A percentile compares a stretch with the other conserved stretches of the same genome.
Evolutionary conservation across 2,888 invertebrate genomes (phyloP).

Genomic region (Drosophila bunnanda): DNA sequence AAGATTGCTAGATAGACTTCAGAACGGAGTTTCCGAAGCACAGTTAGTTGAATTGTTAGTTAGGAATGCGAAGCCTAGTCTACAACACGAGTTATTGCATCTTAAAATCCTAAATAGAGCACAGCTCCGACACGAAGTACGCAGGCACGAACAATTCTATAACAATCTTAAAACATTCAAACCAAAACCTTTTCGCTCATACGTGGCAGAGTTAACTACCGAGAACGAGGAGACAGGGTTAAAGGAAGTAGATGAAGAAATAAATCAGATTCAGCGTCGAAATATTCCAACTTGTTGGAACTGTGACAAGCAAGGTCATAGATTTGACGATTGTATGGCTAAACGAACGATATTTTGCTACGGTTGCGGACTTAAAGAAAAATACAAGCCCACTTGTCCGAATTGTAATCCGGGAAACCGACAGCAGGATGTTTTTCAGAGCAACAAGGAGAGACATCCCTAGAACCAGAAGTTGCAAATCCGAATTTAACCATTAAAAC

Average conservation of each 20-base stretch:
- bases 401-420: conserved; percentile 7
- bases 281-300: background rate
- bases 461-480: background rate
- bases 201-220: background rate
- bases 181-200: background rate
- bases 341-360: background rate
- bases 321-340: conserved; percentile 9
- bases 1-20: background rate
- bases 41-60: background rate
- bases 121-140: too few relatives aligned
- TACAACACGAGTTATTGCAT: too few relatives aligned
- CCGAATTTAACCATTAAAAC: background rate
- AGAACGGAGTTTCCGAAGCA: background rate
- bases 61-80: too few relatives aligned
- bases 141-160: too few relatives aligned
- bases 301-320: conserved; percentile 5
- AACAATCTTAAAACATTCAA: background rate
- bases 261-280: background rate
- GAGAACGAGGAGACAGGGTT: background rate
- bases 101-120: too few relatives aligned
- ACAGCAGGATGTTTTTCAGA: conserved; percentile 1
- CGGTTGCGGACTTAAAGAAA: conserved; percentile 6
- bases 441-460: conserved; percentile 10
- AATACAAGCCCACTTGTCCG: conserved; percentile 1
- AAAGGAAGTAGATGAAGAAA: background rate